Base-by-base conservation (phyloP, 2,113 vertebrate species). In the Dendrocopos noguchii region DNA sequence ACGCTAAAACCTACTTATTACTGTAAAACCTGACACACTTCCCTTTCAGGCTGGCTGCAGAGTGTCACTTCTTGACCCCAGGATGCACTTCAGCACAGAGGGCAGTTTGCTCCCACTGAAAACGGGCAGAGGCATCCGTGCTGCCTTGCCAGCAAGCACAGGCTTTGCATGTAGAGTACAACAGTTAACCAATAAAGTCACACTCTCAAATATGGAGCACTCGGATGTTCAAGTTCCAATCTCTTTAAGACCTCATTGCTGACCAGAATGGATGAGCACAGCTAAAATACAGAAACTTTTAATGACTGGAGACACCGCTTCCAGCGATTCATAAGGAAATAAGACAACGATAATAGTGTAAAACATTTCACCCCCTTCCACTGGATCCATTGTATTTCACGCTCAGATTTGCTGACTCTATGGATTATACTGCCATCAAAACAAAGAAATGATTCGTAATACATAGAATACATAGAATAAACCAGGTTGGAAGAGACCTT, bases 131-230 rank as follows among this genome's bases (percentile, higher is more conserved):
- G 50, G 65, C 12, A 34, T 53, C 52, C 3, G 21, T 4, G 0
- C n/a, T 3, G 10, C 57, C 31, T 12, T 12, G 25, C 6, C 79
- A 22, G 42, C 22, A 3, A 4, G 31, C 5, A 3, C 47, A 10
- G 1, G 4, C 29, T 19, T 29, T 14, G 52, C 33, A 2, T 3
- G 2, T 7, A n/a, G 1, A 0, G 15, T 10, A 11, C 2, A 18
- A n/a, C 2, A 21, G 34, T 2, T 24, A 64, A 20, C 33, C 1
- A 9, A 8, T 8, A 15, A 66, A 78, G 61, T 44, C 72, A 0
- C 9, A 0, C 9, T 68, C 42, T 17, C 28, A 59, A 19, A 44
- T 0, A 11, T 3, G 9, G 47, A 19, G 55, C 55, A 25, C 29
- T 21, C 1, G 0, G 4, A 6, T 5, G 2, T 60, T 63, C 17